phyloP scores from a whole-genome alignment of 2,888 invertebrate genomes.

The Gasteruption jaculator region DNA sequence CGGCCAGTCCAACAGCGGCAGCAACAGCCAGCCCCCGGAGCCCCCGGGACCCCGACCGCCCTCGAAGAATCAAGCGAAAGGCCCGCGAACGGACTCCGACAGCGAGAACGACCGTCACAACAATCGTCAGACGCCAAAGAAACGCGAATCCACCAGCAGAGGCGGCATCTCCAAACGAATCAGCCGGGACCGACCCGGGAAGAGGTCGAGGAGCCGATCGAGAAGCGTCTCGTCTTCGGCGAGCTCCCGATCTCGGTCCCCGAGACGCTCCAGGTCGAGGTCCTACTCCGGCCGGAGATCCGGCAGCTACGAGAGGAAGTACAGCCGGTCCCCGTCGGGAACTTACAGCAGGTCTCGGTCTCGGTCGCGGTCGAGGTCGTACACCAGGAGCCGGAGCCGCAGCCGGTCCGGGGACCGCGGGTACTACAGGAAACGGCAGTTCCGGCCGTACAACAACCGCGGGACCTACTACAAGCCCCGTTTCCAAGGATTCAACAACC shows the following conservation, averaged over 20 bases:
- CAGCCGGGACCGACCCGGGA: constrained; percentile 38
- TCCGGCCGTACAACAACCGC: constrained; percentile 59
- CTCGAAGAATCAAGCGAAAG: constrained; percentile 54
- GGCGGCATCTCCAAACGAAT: constrained; percentile 32
- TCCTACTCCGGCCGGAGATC: constrained; percentile 47
- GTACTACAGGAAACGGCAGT: constrained; percentile 45
- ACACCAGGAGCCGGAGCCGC: constrained; percentile 51
- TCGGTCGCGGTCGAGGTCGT: constrained; percentile 59
- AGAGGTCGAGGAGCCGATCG: constrained; percentile 50
- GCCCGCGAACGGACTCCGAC: constrained; percentile 57
- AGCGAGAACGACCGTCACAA: constrained; percentile 40
- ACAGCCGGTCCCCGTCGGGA: constrained; percentile 46
- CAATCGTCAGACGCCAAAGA: constrained; percentile 45
- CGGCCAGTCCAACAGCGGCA: constrained; percentile 33
- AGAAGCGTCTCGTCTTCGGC: constrained; percentile 61
- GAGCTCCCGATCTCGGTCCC: constrained; percentile 64
- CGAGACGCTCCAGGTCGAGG: constrained; percentile 55
- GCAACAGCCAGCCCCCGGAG: constrained; percentile 36
- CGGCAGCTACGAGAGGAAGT: constrained; percentile 48
- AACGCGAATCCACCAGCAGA: constrained; percentile 50
- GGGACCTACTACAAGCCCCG: constrained; percentile 78
- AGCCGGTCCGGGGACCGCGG: constrained; percentile 54
- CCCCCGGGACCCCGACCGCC: constrained; percentile 41
- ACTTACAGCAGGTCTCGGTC: constrained; percentile 47
- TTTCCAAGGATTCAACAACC: constrained; percentile 64